phyloP scores from a whole-genome alignment of 2,113 vertebrate species.

The cattle (Bos taurus) region ARS-UCD2.0 NC_037346.1:22812001-22812500 shows the following conservation, averaged over 20 bases:
- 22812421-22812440: conserved; percentile 71
- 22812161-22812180: conserved; percentile 34
- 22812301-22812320: conserved; percentile 99
- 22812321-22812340: conserved; percentile 86
- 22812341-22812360: conserved; percentile 84
- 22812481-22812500: background rate
- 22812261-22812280: conserved; percentile 87
- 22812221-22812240: conserved; percentile 45
- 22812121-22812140: background rate
- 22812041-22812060: background rate
- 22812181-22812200: conserved; percentile 4
- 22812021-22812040: conserved; percentile 23
- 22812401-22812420: conserved; percentile 71
- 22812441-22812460: conserved; percentile 71
- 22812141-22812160: conserved; percentile 25
- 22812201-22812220: conserved; percentile 18
- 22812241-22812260: conserved; percentile 70
- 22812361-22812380: conserved; percentile 75
- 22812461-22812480: conserved; percentile 13
- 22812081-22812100: conserved; percentile 33
- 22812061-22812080: background rate
- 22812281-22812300: conserved; percentile 90
- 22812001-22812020: background rate
- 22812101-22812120: background rate
- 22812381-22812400: conserved; percentile 77